Base-by-base conservation (phyloP, 2,797 vertebrate species). In the Heteromormyrus szaboi region DNA sequence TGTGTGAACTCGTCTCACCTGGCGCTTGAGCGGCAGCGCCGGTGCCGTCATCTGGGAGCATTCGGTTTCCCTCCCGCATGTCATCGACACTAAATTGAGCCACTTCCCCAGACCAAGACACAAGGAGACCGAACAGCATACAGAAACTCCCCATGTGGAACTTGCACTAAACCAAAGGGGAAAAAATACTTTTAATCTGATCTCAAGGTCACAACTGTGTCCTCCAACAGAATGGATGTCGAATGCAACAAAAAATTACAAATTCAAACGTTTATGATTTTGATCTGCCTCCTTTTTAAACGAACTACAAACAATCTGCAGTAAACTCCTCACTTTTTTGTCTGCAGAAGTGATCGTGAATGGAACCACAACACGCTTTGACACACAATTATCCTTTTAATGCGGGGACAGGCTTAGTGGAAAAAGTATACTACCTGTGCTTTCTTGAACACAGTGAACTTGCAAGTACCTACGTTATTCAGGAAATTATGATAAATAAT, bases 141-240 rank as follows among this genome's bases (percentile, higher is more conserved):
- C 50, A 88, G 51, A 88, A 33, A 87, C 17, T 68, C 7, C 56
- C 62, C 81, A 85, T 79, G 51, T 25, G 3, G 14, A 50, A 72
- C 46, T 65, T 29, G 33, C 17, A 41, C 46, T 19, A 54, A 62
- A 51, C 29, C 53, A 76, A 62, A 84, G 33, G 25, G 17, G 1
- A 6, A 83, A 59, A 81, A 14, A 17, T 37, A 72, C 25, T 5
- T 48, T 48, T 48, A 59, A 59, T 62, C 68, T 81, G 53, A 89
- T 65, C 91, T 94, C 95, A 96, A 96, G 96, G 96, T 96, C 95
- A 95, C 93, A 89, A 81, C 92, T 90, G 89, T 91, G 94, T 94
- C 92, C 90, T 90, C 89, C 89, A 91, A 89, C 17, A 59, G 33
- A 87, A 65, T 22, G 4, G 37, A 25, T 48, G 8, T 59, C 33